These are phyloP conservation scores for Dicycla oo DNA, from an alignment of 2,888 invertebrate genomes.

Conservation along the genomic window DNA sequence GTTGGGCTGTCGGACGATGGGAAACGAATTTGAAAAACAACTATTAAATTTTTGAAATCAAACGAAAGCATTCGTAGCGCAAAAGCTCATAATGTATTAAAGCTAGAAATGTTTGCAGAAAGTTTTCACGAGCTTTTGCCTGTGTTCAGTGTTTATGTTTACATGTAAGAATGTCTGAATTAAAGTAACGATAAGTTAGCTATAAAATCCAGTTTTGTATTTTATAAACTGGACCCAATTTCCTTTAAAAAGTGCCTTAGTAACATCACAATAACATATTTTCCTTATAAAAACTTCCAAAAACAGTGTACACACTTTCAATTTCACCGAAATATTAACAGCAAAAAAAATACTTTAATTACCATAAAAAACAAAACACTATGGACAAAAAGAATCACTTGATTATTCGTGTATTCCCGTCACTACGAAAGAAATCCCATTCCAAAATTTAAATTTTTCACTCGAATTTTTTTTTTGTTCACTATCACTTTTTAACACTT, in stretches of 20 bases:
- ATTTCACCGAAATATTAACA: conserved; percentile 26
- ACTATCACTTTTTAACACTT: conserved; percentile 65
- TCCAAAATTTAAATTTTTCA: background rate
- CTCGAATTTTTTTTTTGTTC: conserved; percentile 18
- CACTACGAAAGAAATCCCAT: conserved; percentile 6
- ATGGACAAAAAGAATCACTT: conserved; percentile 20
- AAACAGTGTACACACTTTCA: conserved; percentile 19
- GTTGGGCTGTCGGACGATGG: too few species aligned
- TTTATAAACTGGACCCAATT: background rate
- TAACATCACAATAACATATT: conserved; percentile 23
- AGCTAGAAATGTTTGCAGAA: too few species aligned
- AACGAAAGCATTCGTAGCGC: background rate
- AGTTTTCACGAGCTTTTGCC: background rate
- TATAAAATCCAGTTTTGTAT: background rate
- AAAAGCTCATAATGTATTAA: too few species aligned
- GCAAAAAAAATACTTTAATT: background rate
- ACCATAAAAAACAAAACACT: conserved; percentile 10
- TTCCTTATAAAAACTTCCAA: conserved; percentile 9
- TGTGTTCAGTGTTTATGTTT: background rate
- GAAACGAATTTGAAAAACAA: background rate
- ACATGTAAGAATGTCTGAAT: background rate
- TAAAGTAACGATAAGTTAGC: background rate
- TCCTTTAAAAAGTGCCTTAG: background rate
- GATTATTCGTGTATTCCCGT: conserved; percentile 10
- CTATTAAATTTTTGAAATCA: background rate